Evolutionary conservation across 2,888 invertebrate species (phyloP), one percentile per base, ranked within the genome.

Genomic region (Omphaloscelis lunosa): DNA sequence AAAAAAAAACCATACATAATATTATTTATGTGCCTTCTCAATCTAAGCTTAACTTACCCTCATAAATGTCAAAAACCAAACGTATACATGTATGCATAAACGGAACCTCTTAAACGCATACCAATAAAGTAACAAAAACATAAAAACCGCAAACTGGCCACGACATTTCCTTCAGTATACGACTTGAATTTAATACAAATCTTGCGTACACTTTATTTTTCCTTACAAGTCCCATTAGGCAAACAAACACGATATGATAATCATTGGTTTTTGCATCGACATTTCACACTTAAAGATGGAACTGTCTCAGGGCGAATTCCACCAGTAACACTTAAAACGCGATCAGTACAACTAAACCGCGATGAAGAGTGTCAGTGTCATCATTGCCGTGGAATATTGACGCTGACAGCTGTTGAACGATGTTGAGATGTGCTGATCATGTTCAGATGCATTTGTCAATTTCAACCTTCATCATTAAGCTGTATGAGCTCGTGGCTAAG

Each of bases 41-140:
- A 17, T 68, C 58, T 34, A 0, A 45, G 12, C 45, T 62, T 20
- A 45, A 63, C n/a, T 11, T 23, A 51, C 29, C 39, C 20, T 41
- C 48, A 41, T 71, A 59, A 51, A 80, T 71, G 23, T 11, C 5
- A 29, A 17, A 79, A 41, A 51, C 27, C 58, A 15, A 41, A 74
- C n/a, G 29, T 48, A 45, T 17, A 1, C 51, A 72, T 29, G 56
- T 17, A 39, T 62, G 61, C 61, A 39, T 9, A 75, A 34, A 56
- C 12, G n/a, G 17, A 48, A 63, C 29, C 29, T 63, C 20, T 17
- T 23, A 20, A 51, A 51, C 20, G 48, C 41, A 41, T 76, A 23
- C 15, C 51, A 65, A 76, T 82, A 78, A 76, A 82, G 17, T 76
- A 76, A 82, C 56, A 48, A 77, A 48, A 48, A 15, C 12, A 67